Base-by-base conservation (phyloP, 2,113 vertebrate species). In the Thinocorus orbignyianus region DNA sequence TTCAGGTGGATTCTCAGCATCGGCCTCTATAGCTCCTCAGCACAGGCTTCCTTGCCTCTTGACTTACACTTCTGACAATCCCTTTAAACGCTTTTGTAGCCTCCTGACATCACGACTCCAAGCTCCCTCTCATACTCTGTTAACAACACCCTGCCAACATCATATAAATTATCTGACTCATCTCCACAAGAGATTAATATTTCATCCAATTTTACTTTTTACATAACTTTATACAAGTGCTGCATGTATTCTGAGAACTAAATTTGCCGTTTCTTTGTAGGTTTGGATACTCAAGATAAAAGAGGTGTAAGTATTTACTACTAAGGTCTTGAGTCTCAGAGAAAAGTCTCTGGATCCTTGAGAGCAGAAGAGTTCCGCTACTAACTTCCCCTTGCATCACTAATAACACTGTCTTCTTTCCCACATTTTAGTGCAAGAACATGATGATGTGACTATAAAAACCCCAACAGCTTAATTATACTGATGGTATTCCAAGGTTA, bases 401-500 rank as follows among this genome's bases (percentile, higher is more conserved):
- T 61, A 86, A 19, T 2, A 83, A 12, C 30, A 61, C 26, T 26
- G 7, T 46, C 33, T 39, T 81, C 54, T 86, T 82, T 88, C 64
- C 55, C 88, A 84, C 42, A 55, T 78, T 84, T 79, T 79, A 74
- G 17, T 71, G 55, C 87, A 39, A 92, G 68, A 89, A 93, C 42
- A 23, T 58, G 73, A 87, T 51, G 46, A 89, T 2, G 71, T 7
- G 39, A 9, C 69, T 86, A 81, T 71, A 86, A 86, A 78, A 64
- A 91, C 35, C 5, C 1, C 24, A 74, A 33, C 55, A 66, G 83
- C 33, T 83, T 89, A 74, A 90, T 86, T 81, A 80, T 57, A 88
- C 68, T 77, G 60, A n/a, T 48, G 90, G 22, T 25, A 80, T 54
- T 86, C 76, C 82, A 86, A 86, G 14, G n/a, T 64, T 62, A 81